Conservation (phyloP, 2,888 invertebrate genomes). For the Acanthoscelides obtectus region DNA sequence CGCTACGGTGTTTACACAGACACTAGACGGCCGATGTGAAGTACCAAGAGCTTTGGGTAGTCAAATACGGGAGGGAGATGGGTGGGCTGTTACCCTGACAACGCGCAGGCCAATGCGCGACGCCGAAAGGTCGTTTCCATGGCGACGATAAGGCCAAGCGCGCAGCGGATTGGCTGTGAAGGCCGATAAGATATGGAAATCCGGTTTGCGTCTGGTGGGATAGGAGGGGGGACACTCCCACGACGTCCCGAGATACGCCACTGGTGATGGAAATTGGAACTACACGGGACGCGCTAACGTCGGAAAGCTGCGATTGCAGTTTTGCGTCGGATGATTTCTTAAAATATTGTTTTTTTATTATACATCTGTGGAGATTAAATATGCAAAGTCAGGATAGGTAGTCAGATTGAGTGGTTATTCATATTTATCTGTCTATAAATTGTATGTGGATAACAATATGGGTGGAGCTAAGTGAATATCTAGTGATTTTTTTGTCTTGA, state of each 20-base stretch:
- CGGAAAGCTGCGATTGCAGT: conserved; percentile 7
- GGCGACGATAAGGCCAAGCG: conserved; percentile 29
- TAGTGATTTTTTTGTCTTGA: too few species aligned
- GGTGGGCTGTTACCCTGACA: conserved; percentile 40
- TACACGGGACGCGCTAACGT: conserved; percentile 27
- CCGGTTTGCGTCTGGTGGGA: conserved; percentile 20
- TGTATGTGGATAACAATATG: not conserved
- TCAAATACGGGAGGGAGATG: conserved; percentile 45
- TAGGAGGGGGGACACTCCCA: conserved; percentile 7
- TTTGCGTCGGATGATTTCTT: conserved; percentile 22
- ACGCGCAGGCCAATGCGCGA: conserved; percentile 32
- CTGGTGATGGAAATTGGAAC: conserved; percentile 1
- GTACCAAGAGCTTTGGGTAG: conserved; percentile 51
- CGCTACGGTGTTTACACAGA: conserved; percentile 50
- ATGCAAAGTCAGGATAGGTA: not conserved
- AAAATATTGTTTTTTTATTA: not conserved
- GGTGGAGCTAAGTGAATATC: too few species aligned
- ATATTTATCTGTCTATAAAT: too few species aligned
- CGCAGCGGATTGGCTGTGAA: conserved; percentile 25
- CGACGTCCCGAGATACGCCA: conserved; percentile 10
- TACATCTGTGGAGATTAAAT: not conserved
- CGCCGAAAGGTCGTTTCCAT: conserved; percentile 29
- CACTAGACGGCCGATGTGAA: conserved; percentile 50
- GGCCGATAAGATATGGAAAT: conserved; percentile 13
- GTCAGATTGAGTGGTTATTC: not conserved